Conservation (phyloP, 2,113 vertebrate genomes). For the Anguilla japonica region DNA sequence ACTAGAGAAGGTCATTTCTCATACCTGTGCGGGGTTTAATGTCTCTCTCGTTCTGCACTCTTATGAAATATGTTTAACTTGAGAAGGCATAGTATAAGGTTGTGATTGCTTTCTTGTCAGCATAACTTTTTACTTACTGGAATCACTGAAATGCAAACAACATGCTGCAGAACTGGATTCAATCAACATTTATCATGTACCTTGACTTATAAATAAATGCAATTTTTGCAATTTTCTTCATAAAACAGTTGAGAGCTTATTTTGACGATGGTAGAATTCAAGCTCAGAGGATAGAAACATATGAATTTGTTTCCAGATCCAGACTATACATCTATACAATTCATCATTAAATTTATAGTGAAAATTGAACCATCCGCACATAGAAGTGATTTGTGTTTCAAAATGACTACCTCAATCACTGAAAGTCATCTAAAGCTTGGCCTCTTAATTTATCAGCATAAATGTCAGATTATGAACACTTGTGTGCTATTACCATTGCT, state of each 20-base stretch:
- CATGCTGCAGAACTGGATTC: neutral
- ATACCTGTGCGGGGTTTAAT: constrained; percentile 5
- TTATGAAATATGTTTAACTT: neutral
- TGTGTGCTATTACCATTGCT: no score
- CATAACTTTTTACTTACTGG: neutral
- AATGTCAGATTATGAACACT: no score
- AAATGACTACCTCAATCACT: neutral
- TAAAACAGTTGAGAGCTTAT: no score
- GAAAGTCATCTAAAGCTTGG: neutral
- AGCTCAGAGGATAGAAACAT: no score
- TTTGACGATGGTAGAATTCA: no score
- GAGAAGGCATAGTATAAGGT: neutral
- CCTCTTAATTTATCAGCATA: no score
- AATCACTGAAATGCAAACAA: neutral
- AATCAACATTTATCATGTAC: no score
- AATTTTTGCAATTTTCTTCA: no score
- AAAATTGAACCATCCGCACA: neutral
- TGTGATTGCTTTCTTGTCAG: neutral
- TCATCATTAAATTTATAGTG: no score
- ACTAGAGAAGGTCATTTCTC: neutral
- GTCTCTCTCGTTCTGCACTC: neutral
- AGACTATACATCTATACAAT: no score
- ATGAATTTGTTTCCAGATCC: no score
- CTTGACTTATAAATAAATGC: no score
- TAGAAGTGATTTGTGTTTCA: neutral